A percentile compares a stretch with the other conserved stretches of the same genome.
These are phyloP conservation scores for Gymnoscopelus microlampas DNA, from an alignment of 2,797 vertebrate genomes.

Conservation along the genomic window DNA sequence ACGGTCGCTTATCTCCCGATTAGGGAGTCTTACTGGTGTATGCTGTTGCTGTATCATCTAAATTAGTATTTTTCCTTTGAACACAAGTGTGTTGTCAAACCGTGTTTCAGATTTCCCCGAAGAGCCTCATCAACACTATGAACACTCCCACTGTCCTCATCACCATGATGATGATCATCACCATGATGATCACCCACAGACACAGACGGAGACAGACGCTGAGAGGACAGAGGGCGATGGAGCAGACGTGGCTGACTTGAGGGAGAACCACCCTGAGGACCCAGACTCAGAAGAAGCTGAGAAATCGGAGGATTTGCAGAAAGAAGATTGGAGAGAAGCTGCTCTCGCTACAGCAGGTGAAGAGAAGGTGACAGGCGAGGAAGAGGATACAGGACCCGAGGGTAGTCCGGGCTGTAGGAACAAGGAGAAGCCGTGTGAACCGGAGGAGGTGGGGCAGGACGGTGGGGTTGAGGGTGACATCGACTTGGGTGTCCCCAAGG, in stretches of 20 bases:
- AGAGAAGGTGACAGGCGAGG: constrained; percentile 16
- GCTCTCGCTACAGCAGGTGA: neutral
- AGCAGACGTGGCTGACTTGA: constrained; percentile 49
- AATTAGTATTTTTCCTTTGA: no score
- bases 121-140: constrained; percentile 84
- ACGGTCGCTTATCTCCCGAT: no score
- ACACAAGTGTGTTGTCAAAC: no score
- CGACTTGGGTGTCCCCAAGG: constrained; percentile 50
- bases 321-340: constrained; percentile 3
- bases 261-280: neutral
- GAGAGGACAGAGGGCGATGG: constrained; percentile 65
- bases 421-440: constrained; percentile 64
- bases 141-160: constrained; percentile 78
- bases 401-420: neutral
- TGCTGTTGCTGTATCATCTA: no score
- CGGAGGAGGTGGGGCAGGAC: constrained; percentile 51
- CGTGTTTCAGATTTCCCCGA: constrained; percentile 83
- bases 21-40: no score
- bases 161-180: constrained; percentile 75
- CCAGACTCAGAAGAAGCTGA: constrained; percentile 58
- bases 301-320: neutral
- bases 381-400: constrained; percentile 30
- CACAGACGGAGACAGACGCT: constrained; percentile 70
- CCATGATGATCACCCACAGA: constrained; percentile 79
- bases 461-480: neutral